These are phyloP conservation scores for Orientallactaga sibirica DNA, from an alignment of 2,797 vertebrate species.

Conservation along the genomic window DNA sequence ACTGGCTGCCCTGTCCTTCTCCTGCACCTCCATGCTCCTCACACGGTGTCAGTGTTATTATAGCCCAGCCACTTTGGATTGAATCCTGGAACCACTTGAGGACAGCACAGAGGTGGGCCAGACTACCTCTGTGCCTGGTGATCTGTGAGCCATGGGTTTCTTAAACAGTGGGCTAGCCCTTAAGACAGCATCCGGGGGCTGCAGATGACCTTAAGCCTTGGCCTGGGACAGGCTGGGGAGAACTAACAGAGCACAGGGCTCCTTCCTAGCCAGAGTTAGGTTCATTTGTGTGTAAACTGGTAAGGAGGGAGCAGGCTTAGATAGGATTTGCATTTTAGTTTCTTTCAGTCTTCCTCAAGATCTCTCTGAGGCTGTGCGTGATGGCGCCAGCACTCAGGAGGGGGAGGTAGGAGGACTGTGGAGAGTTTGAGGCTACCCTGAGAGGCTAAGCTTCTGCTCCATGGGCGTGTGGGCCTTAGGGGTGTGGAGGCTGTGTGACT, in stretches of 20 bases:
- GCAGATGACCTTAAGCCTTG: neutral
- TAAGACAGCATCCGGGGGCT: neutral
- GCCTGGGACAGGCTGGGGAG: neutral
- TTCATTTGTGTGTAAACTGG: neutral
- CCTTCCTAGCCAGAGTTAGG: neutral
- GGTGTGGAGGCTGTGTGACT: neutral
- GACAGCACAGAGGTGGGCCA: neutral
- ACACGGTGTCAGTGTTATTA: conserved; percentile 13
- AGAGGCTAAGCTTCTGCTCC: neutral
- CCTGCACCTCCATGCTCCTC: neutral
- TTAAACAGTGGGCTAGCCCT: neutral
- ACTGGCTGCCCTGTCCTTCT: conserved; percentile 65
- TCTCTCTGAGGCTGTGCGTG: neutral
- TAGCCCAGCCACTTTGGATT: conserved; percentile 39
- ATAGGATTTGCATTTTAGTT: neutral
- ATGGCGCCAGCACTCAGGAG: too few relatives aligned
- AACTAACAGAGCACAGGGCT: neutral
- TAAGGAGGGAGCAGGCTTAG: neutral
- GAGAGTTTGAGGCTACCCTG: too few relatives aligned
- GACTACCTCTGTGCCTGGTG: neutral
- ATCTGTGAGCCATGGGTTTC: neutral
- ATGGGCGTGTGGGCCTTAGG: neutral
- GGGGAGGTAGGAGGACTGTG: too few relatives aligned
- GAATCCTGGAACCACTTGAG: conserved; percentile 46
- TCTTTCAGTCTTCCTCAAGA: neutral